These are phyloP conservation scores for Oophaga pumilio DNA, from an alignment of 2,113 vertebrate genomes.

Conservation along the genomic window DNA sequence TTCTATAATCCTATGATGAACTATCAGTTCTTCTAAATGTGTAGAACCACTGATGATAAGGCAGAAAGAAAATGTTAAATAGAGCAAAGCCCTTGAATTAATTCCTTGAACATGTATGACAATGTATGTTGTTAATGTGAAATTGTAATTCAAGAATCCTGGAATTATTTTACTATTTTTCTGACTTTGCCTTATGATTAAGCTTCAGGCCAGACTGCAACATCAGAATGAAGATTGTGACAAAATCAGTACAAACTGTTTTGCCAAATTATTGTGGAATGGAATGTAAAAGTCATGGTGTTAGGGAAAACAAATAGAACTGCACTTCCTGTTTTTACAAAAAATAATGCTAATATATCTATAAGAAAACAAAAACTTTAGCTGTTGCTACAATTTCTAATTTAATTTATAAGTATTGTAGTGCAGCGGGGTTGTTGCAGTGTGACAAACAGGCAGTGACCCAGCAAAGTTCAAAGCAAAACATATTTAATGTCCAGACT, in stretches of 20 bases:
- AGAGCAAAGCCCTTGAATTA: not conserved
- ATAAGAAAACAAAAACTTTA: too few relatives aligned
- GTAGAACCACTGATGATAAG: not conserved
- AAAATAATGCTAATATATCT: too few relatives aligned
- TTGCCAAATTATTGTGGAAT: not conserved
- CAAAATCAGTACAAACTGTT: not conserved
- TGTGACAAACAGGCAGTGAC: too few relatives aligned
- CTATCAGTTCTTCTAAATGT: conserved; percentile 15
- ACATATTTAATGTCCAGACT: too few relatives aligned
- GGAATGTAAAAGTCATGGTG: too few relatives aligned
- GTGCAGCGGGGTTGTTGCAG: too few relatives aligned
- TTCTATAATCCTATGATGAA: conserved; percentile 28
- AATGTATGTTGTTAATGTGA: not conserved
- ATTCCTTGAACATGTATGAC: not conserved
- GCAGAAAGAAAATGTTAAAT: not conserved
- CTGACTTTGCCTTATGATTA: not conserved
- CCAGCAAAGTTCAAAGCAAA: too few relatives aligned
- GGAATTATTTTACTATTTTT: not conserved
- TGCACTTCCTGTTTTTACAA: too few relatives aligned
- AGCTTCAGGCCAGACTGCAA: not conserved
- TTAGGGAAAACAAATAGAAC: too few relatives aligned
- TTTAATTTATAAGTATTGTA: too few relatives aligned
- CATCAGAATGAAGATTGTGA: too few relatives aligned
- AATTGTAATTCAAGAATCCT: not conserved
- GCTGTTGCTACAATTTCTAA: too few relatives aligned